Conservation (phyloP, 2,888 invertebrate species). For the Cactoblastis cactorum region DNA sequence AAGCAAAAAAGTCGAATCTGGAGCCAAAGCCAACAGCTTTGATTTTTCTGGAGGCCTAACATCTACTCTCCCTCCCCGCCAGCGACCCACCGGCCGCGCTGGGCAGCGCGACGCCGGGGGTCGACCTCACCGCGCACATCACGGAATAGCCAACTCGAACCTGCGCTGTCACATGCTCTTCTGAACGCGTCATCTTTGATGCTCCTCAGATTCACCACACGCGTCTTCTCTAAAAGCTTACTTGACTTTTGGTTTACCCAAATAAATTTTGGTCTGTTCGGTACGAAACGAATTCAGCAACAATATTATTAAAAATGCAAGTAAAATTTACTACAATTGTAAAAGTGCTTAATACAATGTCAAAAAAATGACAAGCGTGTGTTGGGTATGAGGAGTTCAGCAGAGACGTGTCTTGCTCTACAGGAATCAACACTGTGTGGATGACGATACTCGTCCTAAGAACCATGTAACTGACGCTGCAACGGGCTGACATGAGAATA, state of each 20-base stretch:
- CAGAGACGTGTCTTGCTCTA: slow-evolving; percentile 43
- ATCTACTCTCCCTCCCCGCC: slow-evolving; percentile 92
- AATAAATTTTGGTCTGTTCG: too few relatives aligned
- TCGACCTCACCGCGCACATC: slow-evolving; percentile 81
- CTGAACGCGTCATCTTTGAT: slow-evolving; percentile 39
- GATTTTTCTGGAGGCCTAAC: slow-evolving; percentile 95
- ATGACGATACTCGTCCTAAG: slow-evolving; percentile 38
- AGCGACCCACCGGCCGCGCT: slow-evolving; percentile 85
- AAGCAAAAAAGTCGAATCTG: slow-evolving; percentile 94
- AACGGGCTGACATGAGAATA: slow-evolving; percentile 52
- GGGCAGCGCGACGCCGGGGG: slow-evolving; percentile 80
- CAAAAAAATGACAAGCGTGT: not conserved
- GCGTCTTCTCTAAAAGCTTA: not conserved
- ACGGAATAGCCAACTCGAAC: slow-evolving; percentile 79
- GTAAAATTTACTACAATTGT: too few relatives aligned
- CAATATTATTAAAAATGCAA: too few relatives aligned
- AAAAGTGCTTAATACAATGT: too few relatives aligned
- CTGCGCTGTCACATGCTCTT: slow-evolving; percentile 80
- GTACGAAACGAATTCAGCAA: too few relatives aligned
- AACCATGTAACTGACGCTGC: slow-evolving; percentile 47
- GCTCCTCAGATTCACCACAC: not conserved
- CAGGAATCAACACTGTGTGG: slow-evolving; percentile 32
- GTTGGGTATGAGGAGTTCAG: not conserved
- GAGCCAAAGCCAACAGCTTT: slow-evolving; percentile 95
- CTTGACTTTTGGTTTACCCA: not conserved